Conservation (phyloP, 1,140 invertebrate species). For the Proctacanthus coquilletti region DNA sequence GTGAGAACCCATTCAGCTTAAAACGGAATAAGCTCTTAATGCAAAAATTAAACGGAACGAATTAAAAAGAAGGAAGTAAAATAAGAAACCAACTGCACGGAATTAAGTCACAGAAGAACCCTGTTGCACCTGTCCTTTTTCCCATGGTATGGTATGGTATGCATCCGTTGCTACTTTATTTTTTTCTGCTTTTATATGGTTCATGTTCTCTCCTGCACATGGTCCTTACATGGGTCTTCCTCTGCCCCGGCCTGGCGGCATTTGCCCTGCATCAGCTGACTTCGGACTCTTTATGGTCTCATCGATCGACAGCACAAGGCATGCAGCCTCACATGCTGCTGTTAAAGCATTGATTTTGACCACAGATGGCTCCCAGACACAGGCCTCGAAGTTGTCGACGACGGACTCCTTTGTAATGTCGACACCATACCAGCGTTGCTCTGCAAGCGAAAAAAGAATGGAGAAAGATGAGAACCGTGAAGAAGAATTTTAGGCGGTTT, state of each 20-base stretch:
- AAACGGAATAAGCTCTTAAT: no score
- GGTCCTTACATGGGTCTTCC: constrained; percentile 42
- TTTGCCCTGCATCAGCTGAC: constrained; percentile 38
- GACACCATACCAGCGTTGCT: constrained; percentile 83
- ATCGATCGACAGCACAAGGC: constrained; percentile 91
- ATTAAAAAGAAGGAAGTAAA: no score
- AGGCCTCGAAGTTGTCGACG: constrained; percentile 81
- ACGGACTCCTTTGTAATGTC: constrained; percentile 90
- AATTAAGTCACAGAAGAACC: no score
- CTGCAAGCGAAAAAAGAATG: constrained; percentile 13
- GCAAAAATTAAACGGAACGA: no score
- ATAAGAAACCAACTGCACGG: no score
- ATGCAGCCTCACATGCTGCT: constrained; percentile 91
- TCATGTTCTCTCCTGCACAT: no score
- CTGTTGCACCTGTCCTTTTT: no score
- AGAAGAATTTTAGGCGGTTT: neutral
- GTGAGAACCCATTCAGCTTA: no score
- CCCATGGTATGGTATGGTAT: no score
- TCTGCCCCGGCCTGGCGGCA: constrained; percentile 46
- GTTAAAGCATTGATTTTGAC: constrained; percentile 95
- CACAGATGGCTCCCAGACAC: constrained; percentile 95
- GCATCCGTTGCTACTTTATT: no score
- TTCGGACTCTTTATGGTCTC: constrained; percentile 93
- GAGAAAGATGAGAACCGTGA: constrained; percentile 3
- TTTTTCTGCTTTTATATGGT: no score